Evolutionary conservation across 2,113 vertebrate species (phyloP), one percentile per base, ranked within the genome.

Genomic region (Desmodus rotundus): DNA sequence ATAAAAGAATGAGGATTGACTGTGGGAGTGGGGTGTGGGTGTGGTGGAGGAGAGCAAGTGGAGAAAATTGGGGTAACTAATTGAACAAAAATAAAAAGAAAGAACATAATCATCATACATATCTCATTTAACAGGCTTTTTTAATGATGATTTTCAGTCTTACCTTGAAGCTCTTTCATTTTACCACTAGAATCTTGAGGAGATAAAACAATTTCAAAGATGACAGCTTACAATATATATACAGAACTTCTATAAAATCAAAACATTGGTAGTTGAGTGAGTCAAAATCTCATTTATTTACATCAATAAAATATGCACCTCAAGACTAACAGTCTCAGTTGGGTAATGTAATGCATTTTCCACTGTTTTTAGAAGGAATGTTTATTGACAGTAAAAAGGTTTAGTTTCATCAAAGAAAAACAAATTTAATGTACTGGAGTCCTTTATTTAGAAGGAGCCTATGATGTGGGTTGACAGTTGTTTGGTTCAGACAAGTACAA

Each of bases 401-500:
- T 97, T 96, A 82, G 41, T 97, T 98, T 98, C 98, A 98, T 98
- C 98, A 98, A 98, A 98, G 96, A 98, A 98, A 98, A 98, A 98
- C 96, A 98, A 98, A 98, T 98, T 97, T 97, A 85, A 89, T 96
- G 93, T 31, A 92, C 82, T 97, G 31, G 82, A 95, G 74, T 87
- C 67, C 84, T 98, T 98, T 98, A 98, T 98, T 98, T 98, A 98
- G 96, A 98, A 97, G 93, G 94, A 98, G 93, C 14, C 92, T 96
- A 68, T 98, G 97, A 98, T 98, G 93, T 85, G 84, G 97, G 47
- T 83, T 98, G 98, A 98, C 98, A 98, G 97, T 97, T 97, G 3
- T 97, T 98, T 98, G 98, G 98, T 98, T 98, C 98, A 96, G 95
- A 98, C 98, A 98, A 98, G 96, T 98, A 96, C 96, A 98, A 97